Base-by-base conservation (phyloP, 2,113 vertebrate genomes). In the Cavia porcellus region DNA sequence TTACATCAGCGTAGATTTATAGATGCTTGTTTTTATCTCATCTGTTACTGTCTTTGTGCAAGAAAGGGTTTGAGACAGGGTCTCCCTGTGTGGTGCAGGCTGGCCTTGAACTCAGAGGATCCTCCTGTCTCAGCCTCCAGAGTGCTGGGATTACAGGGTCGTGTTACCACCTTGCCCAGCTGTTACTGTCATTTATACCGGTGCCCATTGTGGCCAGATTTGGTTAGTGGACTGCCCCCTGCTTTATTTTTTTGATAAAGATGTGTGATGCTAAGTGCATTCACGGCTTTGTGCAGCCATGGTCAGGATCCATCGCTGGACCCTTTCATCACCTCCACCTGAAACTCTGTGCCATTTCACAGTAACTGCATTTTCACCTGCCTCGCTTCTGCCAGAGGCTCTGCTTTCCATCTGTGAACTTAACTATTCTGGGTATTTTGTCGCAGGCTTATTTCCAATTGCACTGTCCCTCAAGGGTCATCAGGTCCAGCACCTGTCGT, bases 21-120 rank as follows among this genome's bases (percentile, higher is more conserved):
- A 90, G 74, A 45, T 94, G 77, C 62, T 47, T 68, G 35, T 50
- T 89, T 95, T 84, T 38, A 72, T 85, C 86, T 90, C 5, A 14
- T 92, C 35, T 92, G 11, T 77, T 94, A 52, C 47, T 64, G 62
- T 62, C 28, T 92, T 90, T 80, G 3, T 77, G 25, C 7, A 15
- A 14, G 75, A 28, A 72, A 19, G 75, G 45, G 28, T 14, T 79
- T 50, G 45, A 79, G 75, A 50, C 13, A 50, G 45, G 72, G 24
- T 30, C 75, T 50, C 45, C 14, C 42, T 47, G 12, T 50, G 74
- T 79, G 45, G 45, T 47, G 7, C 75, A 50, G 28, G 25, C 45
- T 77, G 42, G 25, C 25, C 45, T 28, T 30, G 25, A 77, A 77
- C 25, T 50, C 2, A 30, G 28, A 30, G 15, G 75, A 79, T 30